Evolutionary conservation across 2,797 vertebrate species (phyloP).

Genomic region (Danio aesculapii): DNA sequence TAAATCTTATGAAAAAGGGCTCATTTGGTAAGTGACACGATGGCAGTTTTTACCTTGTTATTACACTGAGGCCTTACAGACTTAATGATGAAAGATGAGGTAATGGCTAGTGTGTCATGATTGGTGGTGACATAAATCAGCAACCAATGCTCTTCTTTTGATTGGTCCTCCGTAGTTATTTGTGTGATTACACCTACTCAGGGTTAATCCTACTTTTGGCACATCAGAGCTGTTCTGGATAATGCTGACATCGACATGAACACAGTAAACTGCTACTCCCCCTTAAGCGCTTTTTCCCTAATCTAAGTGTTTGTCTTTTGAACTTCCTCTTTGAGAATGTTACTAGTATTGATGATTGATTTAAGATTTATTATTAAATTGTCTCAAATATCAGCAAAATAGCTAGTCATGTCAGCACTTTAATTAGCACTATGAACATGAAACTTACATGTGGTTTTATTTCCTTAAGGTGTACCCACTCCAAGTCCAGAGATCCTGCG

Average conservation of each 20-base stretch:
- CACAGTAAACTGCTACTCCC: conserved; percentile 15
- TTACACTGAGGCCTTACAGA: conserved; percentile 56
- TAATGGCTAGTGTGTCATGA: conserved; percentile 57
- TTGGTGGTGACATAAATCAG: conserved; percentile 52
- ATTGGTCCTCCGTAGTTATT: conserved; percentile 27
- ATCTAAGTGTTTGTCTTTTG: conserved; percentile 11
- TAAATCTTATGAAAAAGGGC: conserved; percentile 14
- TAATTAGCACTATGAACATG: not conserved
- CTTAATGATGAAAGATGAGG: conserved; percentile 63
- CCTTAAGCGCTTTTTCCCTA: too few species aligned
- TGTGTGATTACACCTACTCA: conserved; percentile 39
- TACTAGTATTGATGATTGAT: not conserved
- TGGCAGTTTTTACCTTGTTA: conserved; percentile 52
- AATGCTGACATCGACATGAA: conserved; percentile 46
- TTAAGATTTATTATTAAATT: not conserved
- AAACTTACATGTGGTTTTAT: conserved; percentile 23
- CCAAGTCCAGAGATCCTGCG: conserved; percentile 97
- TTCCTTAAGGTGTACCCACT: conserved; percentile 90
- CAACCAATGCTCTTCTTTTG: conserved; percentile 29
- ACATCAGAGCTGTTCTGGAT: conserved; percentile 22
- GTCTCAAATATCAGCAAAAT: not conserved
- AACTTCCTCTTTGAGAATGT: conserved; percentile 4
- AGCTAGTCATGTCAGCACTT: not conserved
- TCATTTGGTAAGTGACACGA: conserved; percentile 24
- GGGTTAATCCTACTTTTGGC: conserved; percentile 40